phyloP scores from a whole-genome alignment of 2,888 invertebrate genomes.

The Morinoia aosen region DNA sequence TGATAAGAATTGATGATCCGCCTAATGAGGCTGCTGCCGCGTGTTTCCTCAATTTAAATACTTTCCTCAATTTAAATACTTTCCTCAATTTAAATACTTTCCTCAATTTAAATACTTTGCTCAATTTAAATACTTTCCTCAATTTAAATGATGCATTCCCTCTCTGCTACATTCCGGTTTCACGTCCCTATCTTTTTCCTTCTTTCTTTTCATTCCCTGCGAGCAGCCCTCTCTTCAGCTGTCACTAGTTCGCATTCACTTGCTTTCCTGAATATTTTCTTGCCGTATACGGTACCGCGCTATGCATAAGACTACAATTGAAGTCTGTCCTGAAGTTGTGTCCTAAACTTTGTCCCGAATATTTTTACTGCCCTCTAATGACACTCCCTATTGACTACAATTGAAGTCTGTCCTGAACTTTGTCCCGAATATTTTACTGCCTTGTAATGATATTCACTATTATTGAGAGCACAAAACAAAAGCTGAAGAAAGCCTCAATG shows the following conservation, averaged over 20 bases:
- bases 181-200: not conserved
- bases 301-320: too few species aligned
- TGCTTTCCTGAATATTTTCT: too few species aligned
- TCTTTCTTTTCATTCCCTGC: too few species aligned
- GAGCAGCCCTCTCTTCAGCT: too few species aligned
- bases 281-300: too few species aligned
- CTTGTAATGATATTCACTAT: not conserved
- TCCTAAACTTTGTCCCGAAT: not conserved
- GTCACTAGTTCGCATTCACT: too few species aligned
- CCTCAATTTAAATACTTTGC: not conserved
- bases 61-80: not conserved
- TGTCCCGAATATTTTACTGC: not conserved
- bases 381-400: not conserved
- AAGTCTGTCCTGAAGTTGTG: not conserved
- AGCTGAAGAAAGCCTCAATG: not conserved
- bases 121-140: not conserved
- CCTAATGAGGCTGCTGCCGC: not conserved
- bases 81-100: not conserved
- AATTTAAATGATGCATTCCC: not conserved
- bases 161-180: not conserved
- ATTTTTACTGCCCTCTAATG: not conserved
- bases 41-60: not conserved
- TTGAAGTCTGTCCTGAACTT: not conserved
- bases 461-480: not conserved
- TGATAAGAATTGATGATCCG: not conserved